Evolutionary conservation across 2,113 vertebrate genomes (phyloP).

Genomic region (Zapornia atra): DNA sequence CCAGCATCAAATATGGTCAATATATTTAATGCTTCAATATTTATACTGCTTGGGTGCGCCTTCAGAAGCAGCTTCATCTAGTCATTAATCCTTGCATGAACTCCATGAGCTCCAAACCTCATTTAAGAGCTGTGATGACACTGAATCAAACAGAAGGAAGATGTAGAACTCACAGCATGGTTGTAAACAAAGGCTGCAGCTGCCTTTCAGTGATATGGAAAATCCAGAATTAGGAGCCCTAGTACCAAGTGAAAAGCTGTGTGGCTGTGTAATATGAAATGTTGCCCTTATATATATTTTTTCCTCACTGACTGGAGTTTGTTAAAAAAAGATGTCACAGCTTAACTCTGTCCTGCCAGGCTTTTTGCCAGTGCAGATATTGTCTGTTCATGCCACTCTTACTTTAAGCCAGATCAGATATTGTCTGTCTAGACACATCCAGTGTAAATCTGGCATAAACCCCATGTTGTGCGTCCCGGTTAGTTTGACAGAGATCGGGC

Average conservation of each 20-base stretch:
- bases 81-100: background rate
- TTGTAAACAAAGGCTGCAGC: background rate
- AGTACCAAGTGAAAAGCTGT: background rate
- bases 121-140: background rate
- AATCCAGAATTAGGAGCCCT: background rate
- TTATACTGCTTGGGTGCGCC: background rate
- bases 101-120: background rate
- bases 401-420: constrained; percentile 68
- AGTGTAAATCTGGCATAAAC: constrained; percentile 51
- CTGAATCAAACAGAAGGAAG: background rate
- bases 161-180: background rate
- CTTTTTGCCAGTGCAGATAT: constrained; percentile 36
- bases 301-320: background rate
- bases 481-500: background rate
- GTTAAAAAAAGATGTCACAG: background rate
- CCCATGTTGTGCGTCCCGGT: background rate
- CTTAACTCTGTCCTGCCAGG: constrained; percentile 30
- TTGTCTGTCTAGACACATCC: constrained; percentile 61
- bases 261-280: background rate
- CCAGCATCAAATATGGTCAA: background rate
- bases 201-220: background rate
- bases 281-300: background rate
- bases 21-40: background rate
- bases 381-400: constrained; percentile 60
- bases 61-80: background rate